phyloP scores from a whole-genome alignment of 2,797 vertebrate species.

The Pangasius krempfi region DNA sequence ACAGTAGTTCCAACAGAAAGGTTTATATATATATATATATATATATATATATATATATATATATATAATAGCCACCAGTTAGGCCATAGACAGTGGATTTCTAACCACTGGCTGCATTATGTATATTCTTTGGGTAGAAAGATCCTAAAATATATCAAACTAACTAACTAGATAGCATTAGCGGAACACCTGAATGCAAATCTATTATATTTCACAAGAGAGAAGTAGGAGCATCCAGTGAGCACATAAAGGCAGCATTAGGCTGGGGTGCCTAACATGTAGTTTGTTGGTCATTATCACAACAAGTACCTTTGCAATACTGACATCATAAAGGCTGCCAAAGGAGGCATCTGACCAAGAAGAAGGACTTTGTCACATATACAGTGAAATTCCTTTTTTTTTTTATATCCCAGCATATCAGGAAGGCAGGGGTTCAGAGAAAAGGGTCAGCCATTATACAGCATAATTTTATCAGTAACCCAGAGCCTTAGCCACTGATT shows the following conservation, averaged over 20 bases:
- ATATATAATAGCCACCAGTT: background rate
- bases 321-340: background rate
- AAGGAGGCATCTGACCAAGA: background rate
- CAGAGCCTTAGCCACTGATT: background rate
- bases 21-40: no score
- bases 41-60: no score
- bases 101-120: background rate
- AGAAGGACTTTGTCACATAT: background rate
- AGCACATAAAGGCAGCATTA: background rate
- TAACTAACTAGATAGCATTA: background rate
- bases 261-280: background rate
- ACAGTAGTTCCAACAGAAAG: background rate
- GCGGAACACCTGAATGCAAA: background rate
- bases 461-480: background rate
- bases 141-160: background rate
- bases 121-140: background rate
- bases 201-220: background rate
- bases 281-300: background rate
- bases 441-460: background rate
- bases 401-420: no score
- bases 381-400: no score
- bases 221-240: background rate
- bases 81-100: background rate
- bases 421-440: no score
- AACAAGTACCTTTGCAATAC: background rate